A percentile compares a stretch with the other conserved stretches of the same genome.
These are phyloP conservation scores for Ginglymostoma cirratum DNA, from an alignment of 2,113 vertebrate species.

Conservation along the genomic window DNA sequence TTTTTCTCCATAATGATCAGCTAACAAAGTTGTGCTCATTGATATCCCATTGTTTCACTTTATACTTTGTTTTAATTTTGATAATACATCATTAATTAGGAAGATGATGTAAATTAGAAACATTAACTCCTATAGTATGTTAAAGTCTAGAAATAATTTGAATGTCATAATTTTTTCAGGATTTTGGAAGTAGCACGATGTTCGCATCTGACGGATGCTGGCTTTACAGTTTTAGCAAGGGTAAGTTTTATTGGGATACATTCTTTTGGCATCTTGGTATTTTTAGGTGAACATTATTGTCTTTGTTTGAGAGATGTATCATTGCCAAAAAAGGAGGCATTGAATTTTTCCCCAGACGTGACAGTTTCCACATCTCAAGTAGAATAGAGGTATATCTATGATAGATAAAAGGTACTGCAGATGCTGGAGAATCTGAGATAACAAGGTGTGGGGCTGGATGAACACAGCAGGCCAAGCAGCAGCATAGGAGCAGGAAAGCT, in stretches of 20 bases:
- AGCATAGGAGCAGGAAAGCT: too few relatives aligned
- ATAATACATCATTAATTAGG: not conserved
- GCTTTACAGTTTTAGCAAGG: conserved; percentile 79
- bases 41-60: not conserved
- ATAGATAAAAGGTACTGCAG: too few relatives aligned
- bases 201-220: conserved; percentile 81
- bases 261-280: not conserved
- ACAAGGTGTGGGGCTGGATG: too few relatives aligned
- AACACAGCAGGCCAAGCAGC: too few relatives aligned
- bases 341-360: not conserved
- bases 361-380: not conserved
- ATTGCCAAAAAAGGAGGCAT: not conserved
- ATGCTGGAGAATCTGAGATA: too few relatives aligned
- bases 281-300: not conserved
- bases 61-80: not conserved
- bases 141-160: conserved; percentile 18
- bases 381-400: not conserved
- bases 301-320: not conserved
- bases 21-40: not conserved
- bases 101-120: not conserved
- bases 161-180: conserved; percentile 52
- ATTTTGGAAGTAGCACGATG: conserved; percentile 85
- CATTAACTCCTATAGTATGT: not conserved
- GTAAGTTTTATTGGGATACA: conserved; percentile 52
- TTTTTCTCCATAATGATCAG: not conserved